phyloP scores from a whole-genome alignment of 1,140 invertebrate genomes.

The Trachelipus rathkii region DNA sequence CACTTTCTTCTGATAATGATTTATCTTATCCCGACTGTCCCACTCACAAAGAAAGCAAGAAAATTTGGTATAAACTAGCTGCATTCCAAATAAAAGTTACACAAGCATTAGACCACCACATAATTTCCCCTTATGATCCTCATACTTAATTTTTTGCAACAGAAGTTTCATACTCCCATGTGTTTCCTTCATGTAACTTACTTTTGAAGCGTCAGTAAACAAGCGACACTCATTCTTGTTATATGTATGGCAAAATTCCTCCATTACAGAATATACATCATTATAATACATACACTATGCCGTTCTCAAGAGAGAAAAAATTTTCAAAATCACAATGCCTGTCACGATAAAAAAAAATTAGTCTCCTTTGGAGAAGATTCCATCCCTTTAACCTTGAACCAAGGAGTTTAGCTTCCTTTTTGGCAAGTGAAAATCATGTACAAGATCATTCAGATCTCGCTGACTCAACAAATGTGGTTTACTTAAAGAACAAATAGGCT shows the following conservation, averaged over 20 bases:
- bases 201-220: no score
- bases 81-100: slow-evolving; percentile 13
- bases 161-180: slow-evolving; percentile 1
- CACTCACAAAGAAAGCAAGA: slow-evolving; percentile 18
- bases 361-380: not conserved
- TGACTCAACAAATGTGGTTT: slow-evolving; percentile 17
- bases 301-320: slow-evolving; percentile 18
- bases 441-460: slow-evolving; percentile 13
- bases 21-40: slow-evolving; percentile 6
- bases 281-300: not conserved
- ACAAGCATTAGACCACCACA: no score
- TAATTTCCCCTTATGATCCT: not conserved
- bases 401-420: slow-evolving; percentile 13
- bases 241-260: slow-evolving; percentile 16
- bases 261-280: slow-evolving; percentile 28
- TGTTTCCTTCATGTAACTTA: no score
- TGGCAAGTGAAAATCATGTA: slow-evolving; percentile 13
- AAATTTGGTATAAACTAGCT: not conserved
- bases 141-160: slow-evolving; percentile 20
- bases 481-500: slow-evolving; percentile 11
- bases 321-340: slow-evolving; percentile 11
- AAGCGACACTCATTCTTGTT: slow-evolving; percentile 14
- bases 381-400: slow-evolving; percentile 17
- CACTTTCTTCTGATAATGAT: not conserved
- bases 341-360: slow-evolving; percentile 10